Percentiles rank a stretch among this genome's conserved stretches.
Conservation (phyloP, 2,797 vertebrate genomes). For the Tarsius wallacei region DNA sequence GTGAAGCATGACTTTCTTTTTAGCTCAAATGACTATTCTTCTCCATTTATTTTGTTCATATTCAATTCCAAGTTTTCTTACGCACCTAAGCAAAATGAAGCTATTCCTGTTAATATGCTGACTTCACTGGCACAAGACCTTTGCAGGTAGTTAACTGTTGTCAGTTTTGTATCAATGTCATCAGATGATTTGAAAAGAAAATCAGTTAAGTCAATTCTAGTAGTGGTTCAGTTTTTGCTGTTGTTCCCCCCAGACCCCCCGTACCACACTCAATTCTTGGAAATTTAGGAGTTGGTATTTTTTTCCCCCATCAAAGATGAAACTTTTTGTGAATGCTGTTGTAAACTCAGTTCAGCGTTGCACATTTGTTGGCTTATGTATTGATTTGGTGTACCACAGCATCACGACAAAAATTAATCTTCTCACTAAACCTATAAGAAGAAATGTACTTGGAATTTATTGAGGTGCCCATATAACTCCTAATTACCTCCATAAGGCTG, state of each 20-base stretch:
- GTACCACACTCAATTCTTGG: not conserved
- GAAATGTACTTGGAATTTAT: not conserved
- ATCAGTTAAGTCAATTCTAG: not conserved
- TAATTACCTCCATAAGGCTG: not conserved
- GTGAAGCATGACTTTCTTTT: conserved; percentile 50
- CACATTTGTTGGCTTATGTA: not conserved
- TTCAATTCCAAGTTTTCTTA: conserved; percentile 11
- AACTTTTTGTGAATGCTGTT: not conserved
- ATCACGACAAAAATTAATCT: not conserved
- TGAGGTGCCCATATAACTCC: not conserved
- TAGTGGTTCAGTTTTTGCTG: not conserved
- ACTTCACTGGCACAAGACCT: not conserved
- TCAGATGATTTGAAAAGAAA: conserved; percentile 28
- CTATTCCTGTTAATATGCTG: not conserved
- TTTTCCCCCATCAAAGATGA: not conserved
- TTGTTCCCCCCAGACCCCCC: no score
- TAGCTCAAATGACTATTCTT: conserved; percentile 8
- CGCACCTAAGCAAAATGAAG: not conserved
- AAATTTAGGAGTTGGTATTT: not conserved
- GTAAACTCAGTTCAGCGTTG: not conserved
- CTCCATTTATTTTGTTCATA: conserved; percentile 36
- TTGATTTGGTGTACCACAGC: not conserved
- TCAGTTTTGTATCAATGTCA: not conserved
- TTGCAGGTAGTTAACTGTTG: not conserved
- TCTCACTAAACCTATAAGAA: not conserved